Conservation (phyloP, 2,797 vertebrate genomes). For the Hipposideros larvatus region DNA sequence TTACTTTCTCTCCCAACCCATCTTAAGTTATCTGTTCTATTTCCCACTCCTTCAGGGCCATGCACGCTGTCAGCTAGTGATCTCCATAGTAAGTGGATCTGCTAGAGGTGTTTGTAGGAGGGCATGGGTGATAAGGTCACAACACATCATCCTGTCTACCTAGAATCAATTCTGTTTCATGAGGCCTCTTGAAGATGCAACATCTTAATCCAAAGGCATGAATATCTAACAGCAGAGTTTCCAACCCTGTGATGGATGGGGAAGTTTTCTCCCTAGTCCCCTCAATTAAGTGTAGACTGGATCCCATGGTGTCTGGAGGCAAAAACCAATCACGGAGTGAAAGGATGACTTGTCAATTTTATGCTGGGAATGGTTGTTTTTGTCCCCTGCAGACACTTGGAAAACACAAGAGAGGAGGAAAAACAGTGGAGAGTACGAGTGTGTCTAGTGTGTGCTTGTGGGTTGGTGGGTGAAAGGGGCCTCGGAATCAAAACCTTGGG, state of each 20-base stretch:
- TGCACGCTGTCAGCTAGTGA: background rate
- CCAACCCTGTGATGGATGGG: background rate
- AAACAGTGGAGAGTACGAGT: background rate
- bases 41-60: background rate
- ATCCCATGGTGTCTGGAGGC: background rate
- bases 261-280: background rate
- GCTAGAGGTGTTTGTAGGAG: background rate
- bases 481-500: background rate
- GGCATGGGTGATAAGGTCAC: background rate
- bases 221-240: background rate
- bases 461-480: background rate
- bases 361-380: background rate
- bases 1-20: background rate
- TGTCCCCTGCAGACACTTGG: background rate
- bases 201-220: background rate
- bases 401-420: background rate
- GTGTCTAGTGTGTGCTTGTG: background rate
- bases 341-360: background rate
- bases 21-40: background rate
- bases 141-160: background rate
- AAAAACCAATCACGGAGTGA: background rate
- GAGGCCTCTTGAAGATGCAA: background rate
- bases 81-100: background rate
- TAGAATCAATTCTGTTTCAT: slow-evolving; percentile 15
- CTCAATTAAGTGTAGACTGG: background rate